Base-by-base conservation (phyloP, 1,140 invertebrate genomes). In the Bombus consobrinus region DNA sequence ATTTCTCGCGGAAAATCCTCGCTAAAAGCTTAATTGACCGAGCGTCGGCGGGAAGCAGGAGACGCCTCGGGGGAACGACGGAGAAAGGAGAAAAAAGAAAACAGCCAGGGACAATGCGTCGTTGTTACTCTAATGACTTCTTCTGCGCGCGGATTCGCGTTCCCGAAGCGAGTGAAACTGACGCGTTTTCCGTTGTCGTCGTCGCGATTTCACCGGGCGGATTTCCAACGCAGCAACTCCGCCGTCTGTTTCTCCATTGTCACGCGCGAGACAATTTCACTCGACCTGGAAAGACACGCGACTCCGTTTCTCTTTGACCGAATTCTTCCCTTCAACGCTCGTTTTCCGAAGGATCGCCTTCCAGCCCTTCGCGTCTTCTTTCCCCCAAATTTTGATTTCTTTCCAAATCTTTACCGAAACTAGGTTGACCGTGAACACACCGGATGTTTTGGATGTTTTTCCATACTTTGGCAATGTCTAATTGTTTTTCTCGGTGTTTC, bases 11-110 rank as follows among this genome's bases (percentile, higher is more conserved):
- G 62, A 83, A 86, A 84, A 85, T 87, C 47, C 66, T 43, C 72
- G 77, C 57, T 90, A 81, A 90, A 85, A 83, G 82, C 82, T 83
- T 87, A 90, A 90, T 89, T 89, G 88, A 85, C 83, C 79, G 79
- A 66, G 64, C 69, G 59, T 18, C 37, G 74, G 32, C 25, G 32
- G 28, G 12, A 64, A 77, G 34, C 53, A 18, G 34, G 1, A 62
- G 57, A 4, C 28, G 28, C 57, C 76, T 22, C 5, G 39, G 1
- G 43, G 81, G 37, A 25, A 62, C 75, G 75, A 41, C 10, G 75
- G 37, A 13, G 28, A 32, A 62, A 59, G 10, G 12, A 28, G n/a
- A 76, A 43, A 47, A 74, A 32, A 32, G 53, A 47, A 75, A 82
- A 82, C 62, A 69, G 47, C 1, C 47, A 1, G 28, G 10, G 22